Evolutionary conservation across 2,113 vertebrate genomes (phyloP), one percentile per base, ranked within the genome.

Genomic region (Stigmatopora argus): DNA sequence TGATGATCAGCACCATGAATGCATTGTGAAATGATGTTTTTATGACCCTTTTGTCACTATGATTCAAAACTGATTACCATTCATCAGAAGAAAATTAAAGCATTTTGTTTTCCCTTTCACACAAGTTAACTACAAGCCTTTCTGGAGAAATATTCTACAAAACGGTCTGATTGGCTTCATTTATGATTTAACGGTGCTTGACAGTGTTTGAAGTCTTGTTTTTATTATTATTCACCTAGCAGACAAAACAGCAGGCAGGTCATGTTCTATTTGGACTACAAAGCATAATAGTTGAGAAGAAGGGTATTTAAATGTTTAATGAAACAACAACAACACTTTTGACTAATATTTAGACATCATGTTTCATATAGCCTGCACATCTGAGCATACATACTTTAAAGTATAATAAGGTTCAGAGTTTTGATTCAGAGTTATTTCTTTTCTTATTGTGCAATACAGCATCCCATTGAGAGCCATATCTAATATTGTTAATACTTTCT

Each of bases 91-190:
- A 78, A 84, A 81, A 81, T 75, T 52, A 57, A 70, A 80, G 75
- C 73, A 82, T 86, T 86, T 84, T 80, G 75, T 71, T 74, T 47
- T 58, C 21, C 68, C 66, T 71, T 58, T 65, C 71, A 65, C 72
- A 62, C 31, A 18, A 53, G 21, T 53, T 23, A 73, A 73, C 73
- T 82, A 81, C 71, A 66, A 80, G 75, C 61, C 69, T 80, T 81
- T 81, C 77, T 76, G 75, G 70, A 83, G 84, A 74, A 75, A 77
- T 67, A 77, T 78, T 74, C 76, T 78, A 79, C 79, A 78, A 89
- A 88, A 83, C 67, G 66, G 79, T 72, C 70, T 81, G 81, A 85
- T 81, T 87, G 71, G 85, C 82, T 84, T 84, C 73, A 88, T 90
- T 76, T 85, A 77, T 85, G 82, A 85, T 86, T 89, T 77, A 88